These are phyloP conservation scores for Machimus atricapillus DNA, from an alignment of 2,888 invertebrate genomes.

Conservation along the genomic window DNA sequence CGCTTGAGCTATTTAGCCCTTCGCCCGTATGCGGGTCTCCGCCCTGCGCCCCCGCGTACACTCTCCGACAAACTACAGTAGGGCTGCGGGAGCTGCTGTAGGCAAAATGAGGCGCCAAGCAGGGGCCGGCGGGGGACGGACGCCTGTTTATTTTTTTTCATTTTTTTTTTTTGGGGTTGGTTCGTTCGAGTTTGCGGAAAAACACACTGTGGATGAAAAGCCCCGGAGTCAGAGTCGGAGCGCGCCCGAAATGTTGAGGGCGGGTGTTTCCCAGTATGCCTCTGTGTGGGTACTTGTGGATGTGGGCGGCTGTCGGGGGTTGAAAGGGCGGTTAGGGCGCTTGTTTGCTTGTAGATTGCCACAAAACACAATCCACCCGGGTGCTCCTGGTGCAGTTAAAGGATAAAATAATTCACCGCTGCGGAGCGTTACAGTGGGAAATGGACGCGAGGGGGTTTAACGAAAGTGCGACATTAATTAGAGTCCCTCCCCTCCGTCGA, in stretches of 20 bases:
- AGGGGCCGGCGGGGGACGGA: not conserved
- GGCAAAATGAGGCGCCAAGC: not conserved
- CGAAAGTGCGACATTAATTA: slow-evolving; percentile 30
- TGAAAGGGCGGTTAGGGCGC: not conserved
- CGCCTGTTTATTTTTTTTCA: not conserved
- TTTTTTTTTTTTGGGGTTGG: not conserved
- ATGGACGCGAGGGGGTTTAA: not conserved
- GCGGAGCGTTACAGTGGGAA: not conserved
- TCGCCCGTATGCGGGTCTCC: slow-evolving; percentile 2
- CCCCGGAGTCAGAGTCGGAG: not conserved
- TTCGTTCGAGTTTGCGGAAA: slow-evolving; percentile 19
- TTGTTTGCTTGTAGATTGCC: slow-evolving; percentile 26
- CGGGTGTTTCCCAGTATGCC: not conserved
- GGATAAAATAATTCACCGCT: slow-evolving; percentile 5
- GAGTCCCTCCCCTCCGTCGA: not conserved
- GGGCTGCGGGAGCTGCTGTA: not conserved
- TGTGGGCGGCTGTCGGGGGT: no score
- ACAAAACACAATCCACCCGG: slow-evolving; percentile 27
- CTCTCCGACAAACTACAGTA: not conserved
- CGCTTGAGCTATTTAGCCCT: slow-evolving; percentile 35
- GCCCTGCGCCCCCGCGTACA: not conserved
- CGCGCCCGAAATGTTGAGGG: not conserved
- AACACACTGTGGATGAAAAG: slow-evolving; percentile 9
- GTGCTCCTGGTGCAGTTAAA: not conserved
- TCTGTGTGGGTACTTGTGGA: not conserved